Base-by-base conservation (phyloP, 2,888 invertebrate genomes). In the Crossocerus cetratus region DNA sequence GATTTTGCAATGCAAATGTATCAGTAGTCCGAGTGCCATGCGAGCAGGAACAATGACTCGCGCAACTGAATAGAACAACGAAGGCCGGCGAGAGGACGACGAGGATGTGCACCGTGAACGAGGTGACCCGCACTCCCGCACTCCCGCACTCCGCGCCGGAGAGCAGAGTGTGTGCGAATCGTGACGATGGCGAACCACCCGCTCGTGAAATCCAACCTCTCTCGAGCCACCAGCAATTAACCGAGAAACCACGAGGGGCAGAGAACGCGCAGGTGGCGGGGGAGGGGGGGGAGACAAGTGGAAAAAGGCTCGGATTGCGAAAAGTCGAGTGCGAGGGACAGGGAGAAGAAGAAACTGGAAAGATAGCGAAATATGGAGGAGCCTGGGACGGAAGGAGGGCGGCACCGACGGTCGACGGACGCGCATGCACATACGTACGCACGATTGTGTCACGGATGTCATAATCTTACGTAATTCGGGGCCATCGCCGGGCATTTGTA, bases 381-480 rank as follows among this genome's bases (percentile, higher is more conserved):
- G 69, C 71, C 82, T 83, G 81, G n/a, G n/a, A 84, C 82, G 85
- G 82, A 86, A 86, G 82, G 87, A 86, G 86, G 87, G 86, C 88
- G 87, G 14, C 11, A 5, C 32, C 32, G 32, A 32, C 32, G 11
- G 11, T 11, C 86, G 81, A 76, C 84, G 80, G 80, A 77, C 72
- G 81, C 84, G 80, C 82, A 80, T 78, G 77, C 76, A 32, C 32
- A 49, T 49, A 49, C 16, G 14, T 49, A 69, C 74, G 72, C 60
- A 69, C 83, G 86, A 87, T 87, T 87, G 88, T 88, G 88, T 88
- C 87, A 87, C 82, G 84, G 86, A 88, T 89, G 88, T 88, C 88
- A 88, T 88, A 89, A 89, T 86, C 84, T 88, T 87, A 84, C 86
- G 85, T 88, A 88, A 89, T 86, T 83, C 72, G 76, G 72, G 77